Evolutionary conservation across 2,888 invertebrate species (phyloP).

Genomic region (Leptarthrus brevirostris): DNA sequence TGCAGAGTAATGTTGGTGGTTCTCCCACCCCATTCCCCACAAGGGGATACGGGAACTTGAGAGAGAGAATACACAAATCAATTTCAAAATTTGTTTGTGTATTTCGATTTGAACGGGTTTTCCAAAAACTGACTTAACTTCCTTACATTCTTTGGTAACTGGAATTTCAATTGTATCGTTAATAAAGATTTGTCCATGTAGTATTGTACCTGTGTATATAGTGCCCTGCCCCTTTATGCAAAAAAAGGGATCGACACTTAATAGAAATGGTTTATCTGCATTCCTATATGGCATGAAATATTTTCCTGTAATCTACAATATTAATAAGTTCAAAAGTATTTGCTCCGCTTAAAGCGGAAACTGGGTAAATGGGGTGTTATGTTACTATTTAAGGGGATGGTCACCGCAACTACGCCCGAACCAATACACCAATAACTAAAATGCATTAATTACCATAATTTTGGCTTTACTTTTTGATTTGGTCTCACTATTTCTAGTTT

Average conservation of each 20-base stretch:
- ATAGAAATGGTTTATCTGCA: constrained; percentile 69
- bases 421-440: too few relatives aligned
- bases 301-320: constrained; percentile 65
- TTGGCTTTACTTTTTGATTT: too few relatives aligned
- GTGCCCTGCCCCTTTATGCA: constrained; percentile 80
- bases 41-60: too few relatives aligned
- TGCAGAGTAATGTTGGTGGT: too few relatives aligned
- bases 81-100: too few relatives aligned
- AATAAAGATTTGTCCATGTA: constrained; percentile 71
- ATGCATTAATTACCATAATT: too few relatives aligned
- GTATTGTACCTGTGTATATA: constrained; percentile 76
- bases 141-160: constrained; percentile 70
- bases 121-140: constrained; percentile 78
- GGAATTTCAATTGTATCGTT: constrained; percentile 77
- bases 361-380: constrained; percentile 69
- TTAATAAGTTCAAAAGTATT: constrained; percentile 69
- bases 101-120: constrained; percentile 70
- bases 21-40: too few relatives aligned
- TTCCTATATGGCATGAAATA: constrained; percentile 67
- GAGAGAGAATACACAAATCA: too few relatives aligned
- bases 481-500: too few relatives aligned
- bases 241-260: constrained; percentile 82
- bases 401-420: too few relatives aligned
- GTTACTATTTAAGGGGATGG: too few relatives aligned
- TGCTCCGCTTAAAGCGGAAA: constrained; percentile 68